Base-by-base conservation (phyloP, 2,888 invertebrate genomes). In the Tetragnatha montana region DNA sequence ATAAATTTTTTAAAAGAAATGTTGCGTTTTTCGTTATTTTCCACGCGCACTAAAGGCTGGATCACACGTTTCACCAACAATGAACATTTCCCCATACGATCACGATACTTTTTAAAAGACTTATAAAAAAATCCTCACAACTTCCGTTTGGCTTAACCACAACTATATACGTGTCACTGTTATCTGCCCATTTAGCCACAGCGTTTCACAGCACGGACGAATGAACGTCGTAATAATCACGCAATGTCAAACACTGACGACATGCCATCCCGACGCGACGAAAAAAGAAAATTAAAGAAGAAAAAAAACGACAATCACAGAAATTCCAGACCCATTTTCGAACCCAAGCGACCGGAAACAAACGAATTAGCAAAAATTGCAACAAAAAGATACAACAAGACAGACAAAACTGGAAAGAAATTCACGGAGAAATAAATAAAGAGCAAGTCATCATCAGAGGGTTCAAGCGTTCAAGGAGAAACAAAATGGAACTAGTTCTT, bases 391-490 rank as follows among this genome's bases (percentile, higher is more conserved):
- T 22, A 49, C 47, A 84, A 84, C 68, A 69, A 76, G 69, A 75
- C 73, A 49, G 73, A 21, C 68, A 69, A 69, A 47, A n/a, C 49
- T 68, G 22, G 14, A 70, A 60, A 69, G 69, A 76, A n/a, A 12
- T 21, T 22, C n/a, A n/a, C n/a, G n/a, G n/a, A n/a, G 49, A 81
- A 71, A 70, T 19, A 81, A 70, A 17, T 17, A 69, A 69, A 69
- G n/a, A 69, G 47, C 17, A 81, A 81, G 51, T 78, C 47, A 35
- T 79, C 35, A n/a, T n/a, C n/a, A n/a, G n/a, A n/a, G n/a, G n/a
- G n/a, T n/a, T n/a, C n/a, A n/a, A 47, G 60, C 19, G 80, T 82
- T 82, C 82, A 82, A 82, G 82, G 82, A 82, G 74, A 73, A 82
- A 49, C 82, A 74, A 71, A 71, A 81, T 17, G 75, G 75, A 4